These are phyloP conservation scores for Rhinoptilus africanus DNA, from an alignment of 2,113 vertebrate species.

Conservation along the genomic window DNA sequence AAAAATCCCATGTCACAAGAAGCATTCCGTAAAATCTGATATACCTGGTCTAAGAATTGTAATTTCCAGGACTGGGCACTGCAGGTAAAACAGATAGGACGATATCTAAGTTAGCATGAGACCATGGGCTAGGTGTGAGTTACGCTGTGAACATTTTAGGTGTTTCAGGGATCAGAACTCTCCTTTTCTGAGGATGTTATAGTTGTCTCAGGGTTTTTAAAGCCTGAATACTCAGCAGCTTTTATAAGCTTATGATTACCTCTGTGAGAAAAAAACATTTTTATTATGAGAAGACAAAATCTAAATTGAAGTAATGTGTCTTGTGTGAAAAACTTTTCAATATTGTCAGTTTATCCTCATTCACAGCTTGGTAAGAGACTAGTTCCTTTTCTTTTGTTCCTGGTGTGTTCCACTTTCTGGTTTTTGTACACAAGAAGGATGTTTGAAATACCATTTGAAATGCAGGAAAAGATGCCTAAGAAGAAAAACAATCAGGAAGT, in stretches of 20 bases:
- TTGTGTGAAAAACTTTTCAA: neutral
- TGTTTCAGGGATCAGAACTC: neutral
- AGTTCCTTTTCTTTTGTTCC: neutral
- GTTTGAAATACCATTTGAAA: neutral
- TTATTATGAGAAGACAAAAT: neutral
- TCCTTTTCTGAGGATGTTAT: neutral
- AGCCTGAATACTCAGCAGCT: neutral
- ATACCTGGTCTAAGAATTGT: neutral
- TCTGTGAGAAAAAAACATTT: neutral
- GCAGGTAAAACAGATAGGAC: neutral
- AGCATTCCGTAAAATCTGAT: neutral
- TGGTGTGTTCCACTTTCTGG: neutral
- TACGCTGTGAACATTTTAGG: neutral
- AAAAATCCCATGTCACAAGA: neutral
- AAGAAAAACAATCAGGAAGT: neutral
- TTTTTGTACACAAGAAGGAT: neutral
- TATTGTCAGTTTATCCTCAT: neutral
- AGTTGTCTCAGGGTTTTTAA: neutral
- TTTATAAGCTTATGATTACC: neutral
- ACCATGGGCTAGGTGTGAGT: neutral
- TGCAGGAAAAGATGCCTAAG: neutral
- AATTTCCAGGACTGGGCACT: neutral
- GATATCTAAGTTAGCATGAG: neutral
- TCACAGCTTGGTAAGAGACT: neutral
- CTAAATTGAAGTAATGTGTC: neutral